Conservation (phyloP, 2,797 vertebrate genomes). For the Characodon lateralis region DNA sequence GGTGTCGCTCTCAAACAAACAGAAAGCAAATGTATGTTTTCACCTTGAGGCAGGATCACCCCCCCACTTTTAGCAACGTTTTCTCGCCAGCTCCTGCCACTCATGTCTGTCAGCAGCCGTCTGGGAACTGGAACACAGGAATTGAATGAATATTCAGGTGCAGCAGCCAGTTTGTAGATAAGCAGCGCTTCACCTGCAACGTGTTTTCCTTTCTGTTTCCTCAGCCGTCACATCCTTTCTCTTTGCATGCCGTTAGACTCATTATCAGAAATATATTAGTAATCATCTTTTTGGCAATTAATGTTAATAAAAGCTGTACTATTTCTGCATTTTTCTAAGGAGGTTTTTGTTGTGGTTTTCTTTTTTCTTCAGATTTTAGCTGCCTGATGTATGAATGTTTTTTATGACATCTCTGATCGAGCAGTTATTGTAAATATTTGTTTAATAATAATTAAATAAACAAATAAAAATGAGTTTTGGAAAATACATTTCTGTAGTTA, state of each 20-base stretch:
- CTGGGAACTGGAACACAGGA: conserved; percentile 32
- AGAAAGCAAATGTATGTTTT: conserved; percentile 32
- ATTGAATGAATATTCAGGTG: conserved; percentile 23
- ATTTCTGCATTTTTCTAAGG: not conserved
- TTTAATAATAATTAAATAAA: not conserved
- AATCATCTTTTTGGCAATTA: not conserved
- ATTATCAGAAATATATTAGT: not conserved
- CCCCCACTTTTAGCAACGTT: conserved; percentile 1
- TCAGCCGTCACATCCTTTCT: not conserved
- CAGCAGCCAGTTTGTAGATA: not conserved
- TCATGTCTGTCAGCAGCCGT: conserved; percentile 53
- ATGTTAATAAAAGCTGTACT: not conserved
- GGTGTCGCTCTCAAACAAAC: conserved; percentile 13
- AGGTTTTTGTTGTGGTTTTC: not conserved
- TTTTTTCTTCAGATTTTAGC: not conserved
- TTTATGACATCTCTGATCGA: not conserved
- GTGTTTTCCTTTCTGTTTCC: not conserved
- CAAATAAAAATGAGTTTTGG: not conserved
- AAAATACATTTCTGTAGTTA: too few species aligned
- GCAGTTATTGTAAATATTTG: not conserved
- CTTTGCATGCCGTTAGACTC: not conserved
- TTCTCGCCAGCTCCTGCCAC: conserved; percentile 48
- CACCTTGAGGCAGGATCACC: conserved; percentile 41
- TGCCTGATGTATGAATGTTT: not conserved
- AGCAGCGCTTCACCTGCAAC: conserved; percentile 1